Evolutionary conservation across 1,140 invertebrate species (phyloP), one percentile per base, ranked within the genome.

Genomic region (Nebria ingens): DNA sequence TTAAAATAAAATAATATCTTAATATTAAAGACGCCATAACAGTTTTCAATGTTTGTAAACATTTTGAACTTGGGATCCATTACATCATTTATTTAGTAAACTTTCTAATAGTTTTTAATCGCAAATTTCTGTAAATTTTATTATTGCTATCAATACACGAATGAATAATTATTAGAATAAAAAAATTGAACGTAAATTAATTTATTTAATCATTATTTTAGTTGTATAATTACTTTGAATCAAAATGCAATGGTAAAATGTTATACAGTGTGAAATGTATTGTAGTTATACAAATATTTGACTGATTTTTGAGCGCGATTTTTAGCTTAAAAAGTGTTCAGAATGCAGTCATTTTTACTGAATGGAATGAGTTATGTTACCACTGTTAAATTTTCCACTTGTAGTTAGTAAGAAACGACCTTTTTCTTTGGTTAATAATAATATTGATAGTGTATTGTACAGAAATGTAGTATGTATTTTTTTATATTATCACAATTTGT

Each of bases 371-470:
- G n/a, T n/a, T 34, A 34, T 34, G n/a, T 34, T 34, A 34, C n/a
- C 25, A 34, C 25, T 34, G 25, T 34, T 34, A 34, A 34, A 34
- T 34, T 34, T 6, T 34, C n/a, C 25, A 34, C 25, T 34, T 34
- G 25, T 34, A 34, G n/a, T 6, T 34, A 34, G n/a, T n/a, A 9
- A 34, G n/a, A n/a, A 34, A 34, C 25, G 25, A 34, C 25, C n/a
- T n/a, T n/a, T n/a, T n/a, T n/a, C n/a, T n/a, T n/a, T 34, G 25
- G 6, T n/a, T 19, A 11, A 54, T 54, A 12, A 54, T 54, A n/a
- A 29, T 49, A 17, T 42, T 54, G 19, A 50, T 12, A 54, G n/a
- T n/a, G n/a, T 22, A 52, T n/a, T 22, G 20, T 52, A 52, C 23
- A 23, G 23, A 19, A 34, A 15, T 20, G 23, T 53, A 25, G n/a